phyloP scores from a whole-genome alignment of 2,113 vertebrate genomes.

The Xenus cinereus region DNA sequence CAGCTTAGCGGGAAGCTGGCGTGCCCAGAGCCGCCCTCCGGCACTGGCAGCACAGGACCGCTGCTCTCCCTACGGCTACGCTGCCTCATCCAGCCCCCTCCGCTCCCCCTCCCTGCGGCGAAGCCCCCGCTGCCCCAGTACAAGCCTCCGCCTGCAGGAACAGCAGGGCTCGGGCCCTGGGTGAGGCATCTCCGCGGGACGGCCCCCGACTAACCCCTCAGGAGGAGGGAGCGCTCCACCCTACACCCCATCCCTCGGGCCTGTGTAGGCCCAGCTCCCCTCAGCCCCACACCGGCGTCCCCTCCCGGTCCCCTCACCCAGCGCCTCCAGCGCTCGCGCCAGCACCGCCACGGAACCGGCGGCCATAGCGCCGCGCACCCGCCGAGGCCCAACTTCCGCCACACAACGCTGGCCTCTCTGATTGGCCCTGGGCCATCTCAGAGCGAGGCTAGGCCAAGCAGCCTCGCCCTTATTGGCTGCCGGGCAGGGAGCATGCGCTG shows the following conservation, averaged over 20 bases:
- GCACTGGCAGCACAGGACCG: accelerated
- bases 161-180: no score
- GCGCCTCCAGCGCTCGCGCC: background rate
- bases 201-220: accelerated
- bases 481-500: background rate
- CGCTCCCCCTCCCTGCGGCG: background rate
- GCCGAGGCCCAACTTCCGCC: accelerated
- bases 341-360: accelerated
- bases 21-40: background rate
- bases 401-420: accelerated
- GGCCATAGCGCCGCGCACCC: background rate
- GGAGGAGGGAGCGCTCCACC: accelerated
- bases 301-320: background rate
- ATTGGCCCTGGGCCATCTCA: background rate
- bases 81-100: no score
- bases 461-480: background rate
- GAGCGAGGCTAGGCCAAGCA: accelerated
- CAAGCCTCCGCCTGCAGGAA: accelerated
- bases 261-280: accelerated
- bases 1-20: no score
- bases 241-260: no score
- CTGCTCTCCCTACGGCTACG: no score
- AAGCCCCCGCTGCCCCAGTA: background rate
- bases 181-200: no score
- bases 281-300: accelerated